A percentile compares a stretch with the other conserved stretches of the same genome.
phyloP scores from a whole-genome alignment of 1,140 invertebrate species.

The Aphelenchoides besseyi region DNA sequence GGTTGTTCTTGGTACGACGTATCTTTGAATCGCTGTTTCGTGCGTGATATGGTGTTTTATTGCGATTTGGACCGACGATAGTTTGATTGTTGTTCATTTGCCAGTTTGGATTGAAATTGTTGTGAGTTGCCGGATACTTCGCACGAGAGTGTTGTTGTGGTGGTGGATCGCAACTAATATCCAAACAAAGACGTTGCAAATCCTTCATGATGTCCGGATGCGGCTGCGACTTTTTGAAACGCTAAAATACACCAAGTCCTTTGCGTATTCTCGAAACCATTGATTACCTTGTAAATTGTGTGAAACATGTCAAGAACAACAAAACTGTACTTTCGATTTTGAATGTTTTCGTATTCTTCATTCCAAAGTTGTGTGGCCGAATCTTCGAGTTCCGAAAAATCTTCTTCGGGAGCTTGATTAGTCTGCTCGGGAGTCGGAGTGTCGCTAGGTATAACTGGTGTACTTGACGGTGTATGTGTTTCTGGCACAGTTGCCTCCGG shows the following conservation, averaged over 20 bases:
- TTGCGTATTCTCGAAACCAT: neutral
- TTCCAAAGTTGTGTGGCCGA: neutral
- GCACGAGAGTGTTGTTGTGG: neutral
- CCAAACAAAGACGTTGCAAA: neutral
- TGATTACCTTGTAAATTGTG: constrained; percentile 1
- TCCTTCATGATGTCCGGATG: neutral
- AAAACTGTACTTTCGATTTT: neutral
- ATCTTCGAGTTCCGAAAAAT: neutral
- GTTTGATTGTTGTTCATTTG: neutral
- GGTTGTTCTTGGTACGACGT: neutral
- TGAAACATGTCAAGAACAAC: constrained; percentile 6
- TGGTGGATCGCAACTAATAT: neutral
- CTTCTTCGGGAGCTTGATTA: constrained; percentile 8
- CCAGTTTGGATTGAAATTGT: constrained; percentile 7
- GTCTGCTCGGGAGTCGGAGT: neutral
- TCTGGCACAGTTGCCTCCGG: neutral
- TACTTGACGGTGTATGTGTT: neutral
- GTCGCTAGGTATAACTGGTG: neutral
- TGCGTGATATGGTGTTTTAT: constrained; percentile 1
- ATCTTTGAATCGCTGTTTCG: neutral
- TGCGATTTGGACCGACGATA: neutral
- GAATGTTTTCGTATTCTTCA: constrained; percentile 2
- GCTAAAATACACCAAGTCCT: constrained; percentile 11
- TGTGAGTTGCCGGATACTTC: neutral
- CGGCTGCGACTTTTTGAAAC: constrained; percentile 11